Evolutionary conservation across 2,888 invertebrate genomes (phyloP), one percentile per base, ranked within the genome.

Genomic region (Neria commutata): DNA sequence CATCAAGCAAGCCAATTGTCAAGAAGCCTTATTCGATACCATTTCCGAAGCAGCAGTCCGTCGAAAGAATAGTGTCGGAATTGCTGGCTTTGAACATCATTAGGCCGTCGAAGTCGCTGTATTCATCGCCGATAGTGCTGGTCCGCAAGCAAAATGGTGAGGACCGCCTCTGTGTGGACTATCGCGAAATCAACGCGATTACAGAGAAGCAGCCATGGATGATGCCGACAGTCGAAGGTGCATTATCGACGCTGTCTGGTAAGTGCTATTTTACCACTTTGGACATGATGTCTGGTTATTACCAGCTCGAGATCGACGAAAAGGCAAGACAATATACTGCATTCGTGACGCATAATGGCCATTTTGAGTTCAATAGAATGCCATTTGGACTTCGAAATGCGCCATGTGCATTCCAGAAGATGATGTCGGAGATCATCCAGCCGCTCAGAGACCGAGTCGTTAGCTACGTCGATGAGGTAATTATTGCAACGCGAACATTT

Each of bases 371-470:
- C n/a, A n/a, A n/a, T n/a, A n/a, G n/a, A n/a, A n/a, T n/a, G n/a
- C n/a, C n/a, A n/a, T n/a, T n/a, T n/a, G n/a, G n/a, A n/a, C n/a
- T n/a, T 10, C 53, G 50, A 24, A 62, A 62, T 58, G 77, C 81
- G 0, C 79, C 79, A 4, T 66, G 74, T 1, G 71, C 74, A 0
- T 82, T 79, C 57, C 77, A 80, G 52, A 61, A 72, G 25, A 66
- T 75, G 58, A 58, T 62, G 62, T 21, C 46, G 19, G 29, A 51
- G 3, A 3, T 63, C 8, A 23, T 58, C 14, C 33, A 52, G 10
- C 60, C 49, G 17, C 4, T 64, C 1, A 58, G 42, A 8, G 54
- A 42, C 1, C 55, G 61, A 2, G 52, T 63, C 2, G 40, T 60
- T 0, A 63, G 55, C 14, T 66, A 59, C 19, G 59, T 61, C 1